A percentile compares a stretch with the other conserved stretches of the same genome.
Evolutionary conservation across 2,888 invertebrate species (phyloP).

Genomic region (Drosophila greeni): DNA sequence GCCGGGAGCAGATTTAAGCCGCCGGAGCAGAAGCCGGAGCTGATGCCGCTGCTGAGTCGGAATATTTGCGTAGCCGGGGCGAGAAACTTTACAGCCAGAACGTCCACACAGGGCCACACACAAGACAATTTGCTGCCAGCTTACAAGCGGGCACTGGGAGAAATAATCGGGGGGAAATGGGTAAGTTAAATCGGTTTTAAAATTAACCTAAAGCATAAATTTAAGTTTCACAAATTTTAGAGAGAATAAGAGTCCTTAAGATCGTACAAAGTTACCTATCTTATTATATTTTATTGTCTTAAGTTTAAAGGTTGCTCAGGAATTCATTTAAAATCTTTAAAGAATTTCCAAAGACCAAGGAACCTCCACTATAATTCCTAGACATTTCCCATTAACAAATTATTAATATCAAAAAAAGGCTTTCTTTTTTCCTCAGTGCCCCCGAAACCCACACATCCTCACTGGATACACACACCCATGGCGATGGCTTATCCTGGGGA

Average conservation of each 20-base stretch:
- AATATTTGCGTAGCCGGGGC: slow-evolving; percentile 61
- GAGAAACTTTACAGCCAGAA: slow-evolving; percentile 24
- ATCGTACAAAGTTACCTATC: no score
- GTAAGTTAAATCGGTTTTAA: neutral
- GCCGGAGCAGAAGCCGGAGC: slow-evolving; percentile 25
- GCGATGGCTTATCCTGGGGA: slow-evolving; percentile 21
- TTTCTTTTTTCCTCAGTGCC: slow-evolving; percentile 3
- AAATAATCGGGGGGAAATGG: neutral
- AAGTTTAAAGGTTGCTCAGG: neutral
- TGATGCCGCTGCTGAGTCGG: slow-evolving; percentile 39
- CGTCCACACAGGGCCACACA: slow-evolving; percentile 21
- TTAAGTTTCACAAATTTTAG: no score
- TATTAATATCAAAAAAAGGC: neutral
- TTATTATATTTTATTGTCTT: no score
- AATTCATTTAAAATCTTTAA: no score
- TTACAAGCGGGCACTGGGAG: slow-evolving; percentile 42
- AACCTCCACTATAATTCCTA: neutral
- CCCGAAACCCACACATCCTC: slow-evolving; percentile 13
- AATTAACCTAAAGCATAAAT: no score
- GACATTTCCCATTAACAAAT: no score
- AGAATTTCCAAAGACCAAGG: no score
- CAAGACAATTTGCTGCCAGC: slow-evolving; percentile 67
- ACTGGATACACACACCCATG: slow-evolving; percentile 36
- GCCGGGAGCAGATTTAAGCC: slow-evolving; percentile 67
- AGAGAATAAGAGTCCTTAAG: no score